phyloP scores from a whole-genome alignment of 1,140 invertebrate species.

The Zaprionus gabonicus region DNA sequence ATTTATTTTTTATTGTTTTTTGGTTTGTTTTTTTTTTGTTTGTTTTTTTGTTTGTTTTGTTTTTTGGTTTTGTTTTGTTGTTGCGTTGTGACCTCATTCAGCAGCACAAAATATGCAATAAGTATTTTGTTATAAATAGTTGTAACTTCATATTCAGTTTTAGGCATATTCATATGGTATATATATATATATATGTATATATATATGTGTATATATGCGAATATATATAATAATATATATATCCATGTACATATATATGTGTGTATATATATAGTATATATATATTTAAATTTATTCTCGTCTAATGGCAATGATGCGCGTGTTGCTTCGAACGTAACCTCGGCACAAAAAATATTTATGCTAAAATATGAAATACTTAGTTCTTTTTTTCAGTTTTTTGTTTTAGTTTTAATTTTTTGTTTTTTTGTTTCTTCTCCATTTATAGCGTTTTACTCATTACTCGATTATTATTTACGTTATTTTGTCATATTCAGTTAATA shows the following conservation, averaged over 20 bases:
- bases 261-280: slow-evolving; percentile 35
- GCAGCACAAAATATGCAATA: slow-evolving; percentile 81
- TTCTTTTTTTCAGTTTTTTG: slow-evolving; percentile 35
- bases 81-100: slow-evolving; percentile 81
- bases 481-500: slow-evolving; percentile 43
- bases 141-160: slow-evolving; percentile 37
- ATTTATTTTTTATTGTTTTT: slow-evolving; percentile 54
- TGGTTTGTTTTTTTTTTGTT: slow-evolving; percentile 32
- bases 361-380: slow-evolving; percentile 74
- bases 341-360: slow-evolving; percentile 78
- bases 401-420: slow-evolving; percentile 7
- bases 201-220: slow-evolving; percentile 13
- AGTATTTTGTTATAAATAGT: slow-evolving; percentile 53
- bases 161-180: slow-evolving; percentile 42
- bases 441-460: slow-evolving; percentile 15
- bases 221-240: slow-evolving; percentile 32
- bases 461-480: slow-evolving; percentile 37
- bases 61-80: slow-evolving; percentile 49
- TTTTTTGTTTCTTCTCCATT: slow-evolving; percentile 14
- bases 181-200: slow-evolving; percentile 19
- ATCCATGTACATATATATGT: slow-evolving; percentile 34
- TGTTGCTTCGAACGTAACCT: slow-evolving; percentile 79
- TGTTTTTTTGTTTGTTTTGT: slow-evolving; percentile 16
- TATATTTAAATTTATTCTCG: slow-evolving; percentile 71
- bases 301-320: slow-evolving; percentile 82